phyloP scores from a whole-genome alignment of 2,797 vertebrate genomes.

The Gallinago stenura region DNA sequence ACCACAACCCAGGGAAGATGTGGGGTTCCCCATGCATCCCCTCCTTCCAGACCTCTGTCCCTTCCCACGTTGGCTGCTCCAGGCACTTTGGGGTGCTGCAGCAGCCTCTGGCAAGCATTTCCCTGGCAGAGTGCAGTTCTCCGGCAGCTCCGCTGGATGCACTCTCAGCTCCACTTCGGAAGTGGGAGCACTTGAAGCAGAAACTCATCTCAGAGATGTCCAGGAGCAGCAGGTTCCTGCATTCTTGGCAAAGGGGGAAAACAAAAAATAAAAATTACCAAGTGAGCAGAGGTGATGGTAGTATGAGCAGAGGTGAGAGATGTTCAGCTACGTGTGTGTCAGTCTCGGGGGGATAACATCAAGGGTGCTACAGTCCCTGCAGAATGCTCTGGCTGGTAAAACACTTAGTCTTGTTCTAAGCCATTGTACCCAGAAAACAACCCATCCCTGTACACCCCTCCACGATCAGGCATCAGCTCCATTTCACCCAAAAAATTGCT shows the following conservation, averaged over 20 bases:
- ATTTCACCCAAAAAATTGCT: neutral
- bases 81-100: neutral
- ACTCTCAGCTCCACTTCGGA: neutral
- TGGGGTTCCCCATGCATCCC: fast-evolving
- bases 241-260: neutral
- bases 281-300: neutral
- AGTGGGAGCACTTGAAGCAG: fast-evolving
- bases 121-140: fast-evolving
- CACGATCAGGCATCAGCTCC: neutral
- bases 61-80: neutral
- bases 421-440: neutral
- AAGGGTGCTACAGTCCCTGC: neutral
- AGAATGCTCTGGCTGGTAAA: neutral
- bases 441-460: neutral
- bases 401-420: neutral
- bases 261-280: neutral
- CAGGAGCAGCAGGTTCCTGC: neutral
- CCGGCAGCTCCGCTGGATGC: neutral
- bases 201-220: fast-evolving
- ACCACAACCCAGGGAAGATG: neutral
- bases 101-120: neutral
- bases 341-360: fast-evolving
- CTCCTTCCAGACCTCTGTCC: neutral
- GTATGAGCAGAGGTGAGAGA: neutral
- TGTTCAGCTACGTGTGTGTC: neutral